Conservation (phyloP, 1,140 invertebrate genomes). For the Drosophila bocqueti region DNA sequence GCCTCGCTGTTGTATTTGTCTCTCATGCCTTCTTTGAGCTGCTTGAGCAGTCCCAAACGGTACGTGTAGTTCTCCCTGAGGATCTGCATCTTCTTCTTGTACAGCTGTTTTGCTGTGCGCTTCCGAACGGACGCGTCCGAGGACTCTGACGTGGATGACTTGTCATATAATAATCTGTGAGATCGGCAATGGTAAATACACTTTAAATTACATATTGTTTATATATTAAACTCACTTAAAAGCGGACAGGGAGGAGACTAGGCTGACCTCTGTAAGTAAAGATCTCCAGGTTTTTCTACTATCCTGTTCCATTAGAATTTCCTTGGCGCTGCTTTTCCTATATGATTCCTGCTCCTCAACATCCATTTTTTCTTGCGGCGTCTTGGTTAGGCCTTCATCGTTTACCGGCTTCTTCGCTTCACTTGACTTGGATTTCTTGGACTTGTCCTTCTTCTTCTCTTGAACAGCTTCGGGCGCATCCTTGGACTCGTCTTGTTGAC, state of each 20-base stretch:
- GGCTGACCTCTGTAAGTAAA: background rate
- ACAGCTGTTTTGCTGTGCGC: slow-evolving; percentile 16
- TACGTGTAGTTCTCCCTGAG: slow-evolving; percentile 22
- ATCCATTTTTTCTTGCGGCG: background rate
- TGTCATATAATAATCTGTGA: background rate
- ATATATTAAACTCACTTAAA: background rate
- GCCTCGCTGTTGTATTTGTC: slow-evolving; percentile 21
- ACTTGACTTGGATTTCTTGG: too few relatives aligned
- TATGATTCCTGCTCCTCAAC: background rate
- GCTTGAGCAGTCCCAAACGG: slow-evolving; percentile 21
- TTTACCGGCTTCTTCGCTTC: background rate
- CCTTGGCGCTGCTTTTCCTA: background rate
- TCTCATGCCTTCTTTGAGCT: slow-evolving; percentile 36
- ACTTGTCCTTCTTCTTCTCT: background rate
- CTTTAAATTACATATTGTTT: too few relatives aligned
- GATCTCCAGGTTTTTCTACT: background rate
- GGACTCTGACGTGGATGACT: background rate
- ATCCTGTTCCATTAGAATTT: slow-evolving; percentile 1
- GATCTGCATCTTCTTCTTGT: slow-evolving; percentile 13
- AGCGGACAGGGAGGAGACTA: background rate
- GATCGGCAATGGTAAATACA: too few relatives aligned
- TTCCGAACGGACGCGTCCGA: background rate
- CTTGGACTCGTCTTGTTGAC: background rate
- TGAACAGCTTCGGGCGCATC: background rate
- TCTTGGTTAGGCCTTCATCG: too few relatives aligned